Conservation (phyloP, 2,888 invertebrate genomes). For the Lottia scabra region DNA sequence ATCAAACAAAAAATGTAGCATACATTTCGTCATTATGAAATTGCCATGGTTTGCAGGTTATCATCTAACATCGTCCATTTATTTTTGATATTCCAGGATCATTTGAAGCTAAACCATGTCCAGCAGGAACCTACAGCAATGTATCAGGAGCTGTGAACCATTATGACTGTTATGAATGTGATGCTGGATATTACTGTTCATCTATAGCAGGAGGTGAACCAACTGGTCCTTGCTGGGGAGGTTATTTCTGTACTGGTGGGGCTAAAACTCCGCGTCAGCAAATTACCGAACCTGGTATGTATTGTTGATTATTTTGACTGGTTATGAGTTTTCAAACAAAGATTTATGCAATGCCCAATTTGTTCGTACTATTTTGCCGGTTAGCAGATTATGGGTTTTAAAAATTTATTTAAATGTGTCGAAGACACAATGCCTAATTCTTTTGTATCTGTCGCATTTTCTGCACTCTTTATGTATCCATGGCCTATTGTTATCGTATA, state of each 20-base stretch:
- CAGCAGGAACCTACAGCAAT: conserved; percentile 66
- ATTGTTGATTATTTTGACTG: neutral
- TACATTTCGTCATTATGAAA: no score
- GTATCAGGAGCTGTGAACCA: conserved; percentile 62
- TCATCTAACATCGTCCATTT: neutral
- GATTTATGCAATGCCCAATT: no score
- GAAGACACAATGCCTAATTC: no score
- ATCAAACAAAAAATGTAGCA: no score
- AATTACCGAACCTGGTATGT: conserved; percentile 51
- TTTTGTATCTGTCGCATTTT: no score
- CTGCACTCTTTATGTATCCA: no score
- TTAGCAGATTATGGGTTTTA: no score
- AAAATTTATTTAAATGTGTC: no score
- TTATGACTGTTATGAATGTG: conserved; percentile 60
- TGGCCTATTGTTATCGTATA: no score
- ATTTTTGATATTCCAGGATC: conserved; percentile 45
- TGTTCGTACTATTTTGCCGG: no score
- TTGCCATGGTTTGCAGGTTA: no score
- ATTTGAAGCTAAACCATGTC: conserved; percentile 57
- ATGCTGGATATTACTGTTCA: conserved; percentile 60
- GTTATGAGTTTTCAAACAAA: no score
- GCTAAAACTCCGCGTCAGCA: conserved; percentile 54
- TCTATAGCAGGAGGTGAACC: conserved; percentile 54
- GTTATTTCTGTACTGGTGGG: conserved; percentile 48
- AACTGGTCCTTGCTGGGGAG: conserved; percentile 49